A percentile compares a stretch with the other conserved stretches of the same genome.
phyloP scores from a whole-genome alignment of 2,888 invertebrate species.

The Caenorhabditis becei region DNA sequence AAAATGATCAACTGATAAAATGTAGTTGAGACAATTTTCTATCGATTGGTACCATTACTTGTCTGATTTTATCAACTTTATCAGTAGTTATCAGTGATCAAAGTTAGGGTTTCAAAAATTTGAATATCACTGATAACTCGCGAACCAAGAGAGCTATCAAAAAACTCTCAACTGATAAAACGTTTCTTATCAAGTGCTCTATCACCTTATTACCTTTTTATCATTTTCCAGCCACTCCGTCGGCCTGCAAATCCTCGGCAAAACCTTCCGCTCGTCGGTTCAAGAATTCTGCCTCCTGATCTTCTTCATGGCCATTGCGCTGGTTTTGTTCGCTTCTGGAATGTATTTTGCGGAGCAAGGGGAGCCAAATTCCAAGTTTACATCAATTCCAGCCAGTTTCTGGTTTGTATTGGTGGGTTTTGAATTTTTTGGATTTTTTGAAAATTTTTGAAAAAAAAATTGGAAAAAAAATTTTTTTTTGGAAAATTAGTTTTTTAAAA shows the following conservation, averaged over 20 bases:
- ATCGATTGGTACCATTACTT: background rate
- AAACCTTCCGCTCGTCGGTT: constrained; percentile 84
- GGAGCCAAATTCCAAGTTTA: constrained; percentile 80
- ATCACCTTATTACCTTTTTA: background rate
- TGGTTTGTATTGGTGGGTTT: constrained; percentile 79
- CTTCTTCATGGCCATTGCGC: constrained; percentile 83
- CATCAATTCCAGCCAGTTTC: constrained; percentile 81
- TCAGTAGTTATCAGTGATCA: too few relatives aligned
- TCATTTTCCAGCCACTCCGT: constrained; percentile 82
- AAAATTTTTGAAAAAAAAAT: background rate
- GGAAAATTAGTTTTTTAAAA: background rate
- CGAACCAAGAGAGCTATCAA: too few relatives aligned
- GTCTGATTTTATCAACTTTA: too few relatives aligned
- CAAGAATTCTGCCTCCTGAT: constrained; percentile 83
- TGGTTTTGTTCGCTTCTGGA: constrained; percentile 73
- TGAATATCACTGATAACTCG: too few relatives aligned
- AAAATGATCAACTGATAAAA: too few relatives aligned
- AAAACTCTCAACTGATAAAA: background rate
- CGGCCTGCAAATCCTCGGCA: constrained; percentile 84
- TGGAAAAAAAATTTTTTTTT: too few relatives aligned
- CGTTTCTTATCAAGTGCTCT: background rate
- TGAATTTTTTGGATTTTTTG: background rate
- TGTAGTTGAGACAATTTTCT: too few relatives aligned
- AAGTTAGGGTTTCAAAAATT: too few relatives aligned
- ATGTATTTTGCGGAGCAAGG: constrained; percentile 82